Base-by-base conservation (phyloP, 1,140 invertebrate species). In the Philotrypesis tridentata region DNA sequence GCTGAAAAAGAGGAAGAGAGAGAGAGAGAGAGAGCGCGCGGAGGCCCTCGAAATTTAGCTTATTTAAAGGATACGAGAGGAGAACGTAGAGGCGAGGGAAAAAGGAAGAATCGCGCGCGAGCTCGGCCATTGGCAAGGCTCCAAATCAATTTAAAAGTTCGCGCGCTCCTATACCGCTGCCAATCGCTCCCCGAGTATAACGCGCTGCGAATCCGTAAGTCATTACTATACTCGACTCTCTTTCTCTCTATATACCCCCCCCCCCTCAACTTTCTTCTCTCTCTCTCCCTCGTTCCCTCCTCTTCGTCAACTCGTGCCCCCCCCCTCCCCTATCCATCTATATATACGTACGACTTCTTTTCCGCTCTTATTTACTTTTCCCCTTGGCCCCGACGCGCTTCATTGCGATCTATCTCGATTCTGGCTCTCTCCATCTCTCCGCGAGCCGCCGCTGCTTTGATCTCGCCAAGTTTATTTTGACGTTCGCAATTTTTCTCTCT, bases 101-200 rank as follows among this genome's bases (percentile, higher is more conserved):
- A 65, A 79, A 87, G 84, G 85, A 73, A 88, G 88, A 90, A 88
- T 88, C 86, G 84, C 79, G 84, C 79, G 48, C 48, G 48, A 55
- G 21, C 48, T 55, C 85, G 72, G 81, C 86, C 75, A 90, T 88
- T 90, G 90, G 90, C 90, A 76, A 82, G 77, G 83, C 85, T 90
- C 90, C 90, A 91, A 91, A 90, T 90, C 89, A 89, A 90, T 91
- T 91, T 90, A 87, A 90, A 90, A 90, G 87, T 88, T 90, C 85
- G 84, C 85, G 85, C 48, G 48, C 48, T 48, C 17, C 48, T 55
- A 17, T 82, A 80, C 82, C 74, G 71, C 79, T 88, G 86, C 86
- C 87, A 87, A 88, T 89, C 82, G 84, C 48, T 55, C 48, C 17
- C 48, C 71, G 67, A 84, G 29, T 85, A 55, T 55, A 86, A 86